Conservation (phyloP, 64 coral and sea anemone species). For the Acropora yongei region DNA sequence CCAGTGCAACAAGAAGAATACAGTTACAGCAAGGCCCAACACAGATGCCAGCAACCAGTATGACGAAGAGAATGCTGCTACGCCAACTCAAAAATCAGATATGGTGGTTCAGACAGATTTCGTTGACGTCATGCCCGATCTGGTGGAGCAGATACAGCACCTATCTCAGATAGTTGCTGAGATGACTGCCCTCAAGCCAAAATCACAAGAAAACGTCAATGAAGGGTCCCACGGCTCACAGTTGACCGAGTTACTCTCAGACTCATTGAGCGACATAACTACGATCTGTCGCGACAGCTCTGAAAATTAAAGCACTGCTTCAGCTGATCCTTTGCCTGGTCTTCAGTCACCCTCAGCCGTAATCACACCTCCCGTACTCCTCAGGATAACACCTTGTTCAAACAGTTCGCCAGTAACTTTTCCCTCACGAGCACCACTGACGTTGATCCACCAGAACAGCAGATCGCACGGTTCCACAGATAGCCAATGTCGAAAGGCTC, state of each 20-base stretch:
- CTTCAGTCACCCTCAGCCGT: not conserved
- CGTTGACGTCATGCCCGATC: not conserved
- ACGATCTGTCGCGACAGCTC: not conserved
- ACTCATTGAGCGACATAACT: not conserved
- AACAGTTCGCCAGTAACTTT: not conserved
- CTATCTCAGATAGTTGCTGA: not conserved
- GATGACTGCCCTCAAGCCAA: not conserved
- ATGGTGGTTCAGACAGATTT: slow-evolving; percentile 1
- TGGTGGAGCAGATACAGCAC: not conserved
- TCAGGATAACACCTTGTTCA: not conserved
- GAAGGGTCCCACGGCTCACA: not conserved
- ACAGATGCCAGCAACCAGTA: not conserved
- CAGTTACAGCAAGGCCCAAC: not conserved
- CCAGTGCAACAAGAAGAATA: not conserved
- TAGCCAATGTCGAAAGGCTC: not conserved
- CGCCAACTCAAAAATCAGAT: not conserved
- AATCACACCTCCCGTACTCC: not conserved
- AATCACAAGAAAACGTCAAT: not conserved
- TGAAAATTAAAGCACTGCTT: not conserved
- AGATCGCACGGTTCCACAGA: not conserved
- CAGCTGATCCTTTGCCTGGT: not conserved
- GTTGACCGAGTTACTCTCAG: not conserved
- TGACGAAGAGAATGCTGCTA: not conserved
- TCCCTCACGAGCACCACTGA: not conserved
- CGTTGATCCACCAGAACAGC: not conserved